Percentiles rank a stretch among this genome's conserved stretches.
phyloP scores from a whole-genome alignment of 2,888 invertebrate species.

The Ormyrus labotus region DNA sequence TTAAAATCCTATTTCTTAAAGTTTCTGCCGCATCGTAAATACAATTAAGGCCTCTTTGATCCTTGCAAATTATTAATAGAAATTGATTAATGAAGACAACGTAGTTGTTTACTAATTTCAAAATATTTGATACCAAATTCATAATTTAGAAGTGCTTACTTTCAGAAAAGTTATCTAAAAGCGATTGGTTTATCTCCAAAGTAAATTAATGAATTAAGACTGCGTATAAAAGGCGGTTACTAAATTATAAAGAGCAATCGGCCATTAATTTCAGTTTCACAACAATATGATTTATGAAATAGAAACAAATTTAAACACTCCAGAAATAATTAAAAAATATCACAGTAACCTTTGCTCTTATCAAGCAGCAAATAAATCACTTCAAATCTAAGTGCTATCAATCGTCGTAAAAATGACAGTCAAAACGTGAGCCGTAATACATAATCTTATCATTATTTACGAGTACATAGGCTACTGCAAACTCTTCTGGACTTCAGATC shows the following conservation, averaged over 20 bases:
- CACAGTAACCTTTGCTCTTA: slow-evolving; percentile 11
- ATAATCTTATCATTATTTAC: slow-evolving; percentile 40
- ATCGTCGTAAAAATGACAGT: slow-evolving; percentile 17
- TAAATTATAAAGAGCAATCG: background rate
- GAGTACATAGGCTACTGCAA: background rate
- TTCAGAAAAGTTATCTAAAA: no score
- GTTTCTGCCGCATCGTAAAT: no score
- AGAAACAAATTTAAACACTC: background rate
- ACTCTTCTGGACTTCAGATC: slow-evolving; percentile 7
- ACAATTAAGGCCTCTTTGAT: no score
- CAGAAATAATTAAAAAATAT: slow-evolving; percentile 9
- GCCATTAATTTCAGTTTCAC: background rate
- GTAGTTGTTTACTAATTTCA: no score
- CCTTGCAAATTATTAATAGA: no score
- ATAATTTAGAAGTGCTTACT: no score
- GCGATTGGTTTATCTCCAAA: no score
- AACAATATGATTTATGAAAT: slow-evolving; percentile 3
- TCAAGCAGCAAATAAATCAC: slow-evolving; percentile 36
- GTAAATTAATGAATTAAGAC: no score
- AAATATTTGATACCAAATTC: no score
- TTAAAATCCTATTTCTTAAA: no score
- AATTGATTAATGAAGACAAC: no score
- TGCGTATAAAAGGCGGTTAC: no score
- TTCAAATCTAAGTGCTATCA: slow-evolving; percentile 33
- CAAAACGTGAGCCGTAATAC: slow-evolving; percentile 12